These are phyloP conservation scores for Drosophila nasuta DNA, from an alignment of 1,140 invertebrate genomes.

Conservation along the genomic window DNA sequence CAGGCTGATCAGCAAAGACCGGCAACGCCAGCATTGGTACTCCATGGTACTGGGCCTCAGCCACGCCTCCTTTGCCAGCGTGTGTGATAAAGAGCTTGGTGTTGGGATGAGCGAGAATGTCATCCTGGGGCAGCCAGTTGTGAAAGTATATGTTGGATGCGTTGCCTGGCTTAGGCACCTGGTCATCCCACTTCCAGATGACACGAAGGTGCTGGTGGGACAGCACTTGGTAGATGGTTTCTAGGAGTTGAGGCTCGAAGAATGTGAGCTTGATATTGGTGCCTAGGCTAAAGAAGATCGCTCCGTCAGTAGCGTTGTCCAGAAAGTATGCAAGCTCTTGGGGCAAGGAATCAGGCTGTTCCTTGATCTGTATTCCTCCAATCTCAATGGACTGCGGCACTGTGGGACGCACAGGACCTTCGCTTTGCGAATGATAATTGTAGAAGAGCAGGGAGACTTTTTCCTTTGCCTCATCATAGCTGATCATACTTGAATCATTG, in stretches of 20 bases:
- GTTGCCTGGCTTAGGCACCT: slow-evolving; percentile 71
- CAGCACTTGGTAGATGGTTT: slow-evolving; percentile 84
- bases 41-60: slow-evolving; percentile 85
- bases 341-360: slow-evolving; percentile 64
- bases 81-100: slow-evolving; percentile 86
- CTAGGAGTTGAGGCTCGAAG: slow-evolving; percentile 77
- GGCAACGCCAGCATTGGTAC: slow-evolving; percentile 86
- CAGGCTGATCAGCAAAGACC: slow-evolving; percentile 66
- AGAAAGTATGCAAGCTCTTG: slow-evolving; percentile 81
- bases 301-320: slow-evolving; percentile 85
- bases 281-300: slow-evolving; percentile 87
- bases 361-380: slow-evolving; percentile 80
- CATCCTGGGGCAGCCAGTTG: slow-evolving; percentile 87
- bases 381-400: slow-evolving; percentile 77
- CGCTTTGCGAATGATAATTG: slow-evolving; percentile 56
- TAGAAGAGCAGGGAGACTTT: slow-evolving; percentile 48
- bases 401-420: slow-evolving; percentile 58
- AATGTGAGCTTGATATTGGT: slow-evolving; percentile 82
- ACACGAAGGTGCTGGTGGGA: slow-evolving; percentile 84
- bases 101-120: slow-evolving; percentile 85
- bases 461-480: slow-evolving; percentile 31
- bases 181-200: slow-evolving; percentile 85
- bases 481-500: slow-evolving; percentile 25
- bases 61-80: slow-evolving; percentile 85
- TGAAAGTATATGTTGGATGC: slow-evolving; percentile 86